A percentile compares a stretch with the other conserved stretches of the same genome.
phyloP scores from a whole-genome alignment of 2,888 invertebrate species.

The Caenorhabditis doughertyi region DNA sequence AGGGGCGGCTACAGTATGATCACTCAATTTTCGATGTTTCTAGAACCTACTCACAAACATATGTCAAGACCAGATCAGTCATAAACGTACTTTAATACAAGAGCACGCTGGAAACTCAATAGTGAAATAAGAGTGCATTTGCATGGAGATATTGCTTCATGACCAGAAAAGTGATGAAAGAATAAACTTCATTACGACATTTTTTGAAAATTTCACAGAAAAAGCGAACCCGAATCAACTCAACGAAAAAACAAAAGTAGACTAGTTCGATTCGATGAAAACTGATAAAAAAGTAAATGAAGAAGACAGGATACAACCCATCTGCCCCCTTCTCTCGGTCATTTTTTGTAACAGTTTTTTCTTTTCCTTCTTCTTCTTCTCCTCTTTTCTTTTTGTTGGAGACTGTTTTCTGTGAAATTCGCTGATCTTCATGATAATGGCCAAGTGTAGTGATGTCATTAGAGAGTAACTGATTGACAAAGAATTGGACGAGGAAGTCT shows the following conservation, averaged over 20 bases:
- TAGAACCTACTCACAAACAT: too few relatives aligned
- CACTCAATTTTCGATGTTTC: too few relatives aligned
- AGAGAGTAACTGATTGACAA: not conserved
- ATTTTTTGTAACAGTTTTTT: slow-evolving; percentile 59
- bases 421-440: slow-evolving; percentile 52
- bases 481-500: slow-evolving; percentile 45
- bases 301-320: slow-evolving; percentile 11
- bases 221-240: not conserved
- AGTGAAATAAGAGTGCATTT: too few relatives aligned
- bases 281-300: slow-evolving; percentile 31
- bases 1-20: too few relatives aligned
- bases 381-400: not conserved
- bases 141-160: too few relatives aligned
- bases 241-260: slow-evolving; percentile 17
- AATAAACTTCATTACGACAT: too few relatives aligned
- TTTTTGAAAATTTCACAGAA: too few relatives aligned
- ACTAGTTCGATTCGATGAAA: slow-evolving; percentile 25
- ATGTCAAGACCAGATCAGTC: too few relatives aligned
- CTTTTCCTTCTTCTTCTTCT: slow-evolving; percentile 17
- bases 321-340: slow-evolving; percentile 22
- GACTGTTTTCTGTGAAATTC: slow-evolving; percentile 48
- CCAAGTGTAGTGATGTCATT: slow-evolving; percentile 32
- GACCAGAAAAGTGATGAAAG: too few relatives aligned
- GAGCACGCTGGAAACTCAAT: too few relatives aligned
- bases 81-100: too few relatives aligned